Evolutionary conservation across 2,888 invertebrate genomes (phyloP).

Genomic region (Sepiola atlantica): DNA sequence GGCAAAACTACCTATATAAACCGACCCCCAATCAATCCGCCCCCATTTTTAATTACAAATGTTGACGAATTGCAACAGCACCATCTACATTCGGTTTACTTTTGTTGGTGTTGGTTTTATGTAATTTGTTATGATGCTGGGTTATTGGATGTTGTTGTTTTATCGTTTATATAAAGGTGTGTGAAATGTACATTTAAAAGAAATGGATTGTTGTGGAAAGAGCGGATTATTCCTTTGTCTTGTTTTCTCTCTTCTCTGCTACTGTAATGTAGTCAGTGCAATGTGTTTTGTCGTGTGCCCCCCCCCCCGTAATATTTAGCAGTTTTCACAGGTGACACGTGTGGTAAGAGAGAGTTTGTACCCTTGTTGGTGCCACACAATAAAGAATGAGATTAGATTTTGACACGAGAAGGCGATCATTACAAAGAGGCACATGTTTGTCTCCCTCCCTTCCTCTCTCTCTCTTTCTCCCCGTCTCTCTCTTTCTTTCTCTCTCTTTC

Average conservation of each 20-base stretch:
- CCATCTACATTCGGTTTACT: background rate
- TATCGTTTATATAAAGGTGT: background rate
- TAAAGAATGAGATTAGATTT: background rate
- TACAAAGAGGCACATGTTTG: conserved; percentile 1
- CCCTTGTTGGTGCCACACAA: background rate
- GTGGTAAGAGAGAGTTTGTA: no score
- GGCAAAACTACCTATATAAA: background rate
- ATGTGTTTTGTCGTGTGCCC: background rate
- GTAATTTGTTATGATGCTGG: background rate
- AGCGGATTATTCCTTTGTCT: background rate
- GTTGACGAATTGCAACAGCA: background rate
- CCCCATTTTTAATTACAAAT: background rate
- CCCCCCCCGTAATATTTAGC: background rate
- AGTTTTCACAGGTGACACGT: background rate
- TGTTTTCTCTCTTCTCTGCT: no score
- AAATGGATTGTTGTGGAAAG: background rate
- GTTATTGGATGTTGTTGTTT: background rate
- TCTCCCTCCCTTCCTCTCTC: background rate
- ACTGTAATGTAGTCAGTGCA: background rate
- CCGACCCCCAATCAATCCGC: background rate
- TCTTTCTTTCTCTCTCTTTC: background rate
- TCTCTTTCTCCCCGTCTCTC: background rate
- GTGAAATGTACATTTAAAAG: background rate
- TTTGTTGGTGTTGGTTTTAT: background rate
- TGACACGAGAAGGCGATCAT: background rate